phyloP scores from a whole-genome alignment of 2,113 vertebrate genomes.

The Cyanoliseus patagonus region DNA sequence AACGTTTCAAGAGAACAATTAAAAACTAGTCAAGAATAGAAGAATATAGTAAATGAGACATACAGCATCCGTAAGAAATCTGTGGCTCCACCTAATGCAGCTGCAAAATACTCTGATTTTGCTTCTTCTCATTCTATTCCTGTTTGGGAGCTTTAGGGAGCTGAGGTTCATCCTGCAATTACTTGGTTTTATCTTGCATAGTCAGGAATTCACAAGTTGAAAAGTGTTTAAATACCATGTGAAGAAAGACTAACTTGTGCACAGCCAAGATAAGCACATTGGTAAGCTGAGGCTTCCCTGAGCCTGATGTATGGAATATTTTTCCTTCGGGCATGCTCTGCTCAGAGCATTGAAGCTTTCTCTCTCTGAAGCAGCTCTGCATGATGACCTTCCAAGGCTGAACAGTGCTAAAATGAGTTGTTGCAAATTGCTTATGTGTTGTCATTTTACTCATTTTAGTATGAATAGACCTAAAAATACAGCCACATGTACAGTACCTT shows the following conservation, averaged over 20 bases:
- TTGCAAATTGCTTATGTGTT: not conserved
- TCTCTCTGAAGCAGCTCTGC: not conserved
- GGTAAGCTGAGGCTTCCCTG: conserved; percentile 4
- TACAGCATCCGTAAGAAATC: not conserved
- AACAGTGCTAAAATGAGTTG: not conserved
- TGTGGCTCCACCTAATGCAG: not conserved
- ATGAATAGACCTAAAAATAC: not conserved
- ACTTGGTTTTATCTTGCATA: conserved; percentile 18
- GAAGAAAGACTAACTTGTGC: not conserved
- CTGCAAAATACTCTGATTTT: not conserved
- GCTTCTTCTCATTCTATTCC: not conserved
- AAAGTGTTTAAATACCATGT: not conserved
- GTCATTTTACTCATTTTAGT: not conserved
- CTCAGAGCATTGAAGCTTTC: not conserved
- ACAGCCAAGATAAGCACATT: conserved; percentile 38
- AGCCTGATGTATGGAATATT: not conserved
- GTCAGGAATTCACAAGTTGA: conserved; percentile 19
- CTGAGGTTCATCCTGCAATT: not conserved
- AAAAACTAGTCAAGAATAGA: not conserved
- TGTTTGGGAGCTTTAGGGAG: not conserved
- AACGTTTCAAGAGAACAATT: not conserved
- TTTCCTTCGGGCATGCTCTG: not conserved
- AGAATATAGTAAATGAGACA: not conserved
- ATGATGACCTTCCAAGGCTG: not conserved
- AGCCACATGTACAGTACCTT: not conserved